Base-by-base conservation (phyloP, 2,113 vertebrate species). In the Tretioscincus oriximinensis region DNA sequence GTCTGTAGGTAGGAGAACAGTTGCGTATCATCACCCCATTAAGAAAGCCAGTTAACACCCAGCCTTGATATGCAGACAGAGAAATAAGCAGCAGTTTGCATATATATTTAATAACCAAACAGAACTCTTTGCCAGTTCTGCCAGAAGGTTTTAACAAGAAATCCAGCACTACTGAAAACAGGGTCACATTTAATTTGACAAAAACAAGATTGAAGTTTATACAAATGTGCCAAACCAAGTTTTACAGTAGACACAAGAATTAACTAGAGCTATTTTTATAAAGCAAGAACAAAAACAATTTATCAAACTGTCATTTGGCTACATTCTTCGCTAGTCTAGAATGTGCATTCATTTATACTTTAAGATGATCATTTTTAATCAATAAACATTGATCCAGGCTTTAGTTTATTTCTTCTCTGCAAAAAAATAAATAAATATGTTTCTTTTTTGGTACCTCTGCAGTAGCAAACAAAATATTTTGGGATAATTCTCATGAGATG, bases 211-310 rank as follows among this genome's bases (percentile, higher is more conserved):
- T 86, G 91, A 87, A 89, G 78, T 87, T 89, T 92, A 85, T 68
- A 82, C 80, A 26, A 84, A 90, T 88, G 94, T 82, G 95, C 94
- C 93, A 94, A 92, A 94, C 91, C 91, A 89, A 92, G 92, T 95
- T 94, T 94, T 95, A 92, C 91, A 85, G 78, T 92, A 91, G 85
- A 92, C 94, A 93, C 90, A 84, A 73, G 85, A 94, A 95, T 93
- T 92, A 93, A 92, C 93, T 90, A 90, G 94, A 94, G 93, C 90
- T 94, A 86, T 94, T 95, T 95, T 95, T 93, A 90, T 91, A 85
- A 93, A 94, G 90, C 93, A 93, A 91, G 88, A 90, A 94, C 92
- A 87, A 91, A 93, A 93, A 92, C 92, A 87, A 94, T 94, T 92
- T 91, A 94, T 94, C 93, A 94, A 93, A 93, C 93, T 87, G 93